Base-by-base conservation (phyloP, 1,140 invertebrate genomes). In the Seison nebaliae region DNA sequence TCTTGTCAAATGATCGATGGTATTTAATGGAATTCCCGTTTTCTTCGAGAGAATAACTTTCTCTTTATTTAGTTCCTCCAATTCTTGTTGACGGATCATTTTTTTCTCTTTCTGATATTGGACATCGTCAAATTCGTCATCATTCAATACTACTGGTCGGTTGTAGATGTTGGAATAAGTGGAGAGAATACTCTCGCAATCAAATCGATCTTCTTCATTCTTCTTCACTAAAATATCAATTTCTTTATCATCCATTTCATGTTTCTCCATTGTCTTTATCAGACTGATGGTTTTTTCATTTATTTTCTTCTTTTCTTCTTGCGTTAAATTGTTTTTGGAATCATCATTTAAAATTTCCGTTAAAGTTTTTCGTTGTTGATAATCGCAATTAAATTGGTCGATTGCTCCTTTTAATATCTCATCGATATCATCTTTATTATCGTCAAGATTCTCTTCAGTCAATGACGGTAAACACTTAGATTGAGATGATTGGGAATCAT, bases 131-230 rank as follows among this genome's bases (percentile, higher is more conserved):
- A 70, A 69, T 45, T 51, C 50, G 48, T 79, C 76, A 31, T 65
- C 60, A 43, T 86, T 86, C 4, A 83, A 33, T n/a, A n/a, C n/a
- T 58, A 75, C 77, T 0, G 80, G 80, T 62, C 76, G 75, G 58
- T 86, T 83, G 49, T 80, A 80, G 29, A 76, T 62, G 50, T 73
- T 83, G 6, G 76, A 83, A 53, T 81, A 79, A 2, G 75, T 79
- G 15, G 72, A 75, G 5, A 84, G 54, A 50, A 91, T 76, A 40
- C 74, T 77, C 61, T 88, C 73, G 56, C 81, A 88, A 60, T 93
- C 83, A 76, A 76, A 88, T 54, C 71, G 71, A 53, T 73, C 70
- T 46, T 68, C 63, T 17, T 69, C 64, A 18, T 65, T 65, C 44
- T 68, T 63, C 12, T 52, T 45, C 11, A 48, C 30, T 4, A 44